Evolutionary conservation across 2,888 invertebrate species (phyloP), one percentile per base, ranked within the genome.

Genomic region (Campopleginae sp.): DNA sequence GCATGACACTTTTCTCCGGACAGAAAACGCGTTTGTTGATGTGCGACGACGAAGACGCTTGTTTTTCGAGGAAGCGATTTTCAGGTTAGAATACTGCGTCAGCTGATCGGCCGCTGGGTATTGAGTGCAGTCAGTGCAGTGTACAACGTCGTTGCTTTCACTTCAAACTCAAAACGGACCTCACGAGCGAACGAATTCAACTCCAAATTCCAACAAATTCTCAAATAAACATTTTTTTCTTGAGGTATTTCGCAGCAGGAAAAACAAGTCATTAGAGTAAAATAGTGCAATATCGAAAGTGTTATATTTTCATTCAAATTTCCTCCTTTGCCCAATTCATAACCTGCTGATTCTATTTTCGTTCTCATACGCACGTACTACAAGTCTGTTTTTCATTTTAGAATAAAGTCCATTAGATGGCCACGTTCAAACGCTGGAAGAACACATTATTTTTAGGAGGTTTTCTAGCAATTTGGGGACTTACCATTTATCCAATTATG

Each of bases 401-500:
- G 51, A 10, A 23, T 19, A 14, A 19, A 46, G 14, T 51, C 19
- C 3, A 10, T 72, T 79, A 66, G 51, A 87, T 87, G 86, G 75
- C 85, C 23, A 77, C 71, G 51, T 77, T 92, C 33, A 88, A 84
- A 85, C 95, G 95, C 27, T 95, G 95, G 95, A 94, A 95, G 61
- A 95, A 95, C 89, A 93, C 8, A 8, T 0, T 54, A 17, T 94
- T 96, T 81, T 89, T 96, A 31, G 94, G 94, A 61, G 94, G 95
- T 46, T 93, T 96, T 68, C 93, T 96, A 27, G 95, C 95, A 46
- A 88, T 95, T 3, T 92, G 96, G 80, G 95, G 95, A 80, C 68
- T 94, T 10, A 94, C 95, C 5, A 89, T 95, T 68, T 96, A 96
- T 92, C 95, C 96, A 10, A 94, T 96, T 77, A 94, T 95, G 17